Percentiles rank a stretch among this genome's conserved stretches.
These are phyloP conservation scores for Luperina nickerlii DNA, from an alignment of 2,888 invertebrate species.

Conservation along the genomic window DNA sequence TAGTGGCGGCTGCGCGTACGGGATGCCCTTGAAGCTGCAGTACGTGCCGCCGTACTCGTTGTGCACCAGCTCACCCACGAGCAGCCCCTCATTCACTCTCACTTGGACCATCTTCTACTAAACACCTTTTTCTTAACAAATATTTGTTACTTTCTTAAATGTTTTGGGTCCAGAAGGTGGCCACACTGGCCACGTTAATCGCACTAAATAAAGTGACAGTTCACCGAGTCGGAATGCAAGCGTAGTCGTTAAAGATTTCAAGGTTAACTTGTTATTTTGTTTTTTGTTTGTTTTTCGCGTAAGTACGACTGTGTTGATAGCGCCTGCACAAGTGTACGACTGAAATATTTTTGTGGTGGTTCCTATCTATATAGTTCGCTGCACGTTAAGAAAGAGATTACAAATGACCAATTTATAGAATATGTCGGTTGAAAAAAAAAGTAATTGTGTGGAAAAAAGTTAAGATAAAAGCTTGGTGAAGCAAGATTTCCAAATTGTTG, in stretches of 20 bases:
- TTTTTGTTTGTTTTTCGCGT: neutral
- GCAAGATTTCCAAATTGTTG: neutral
- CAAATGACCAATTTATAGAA: neutral
- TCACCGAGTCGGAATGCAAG: neutral
- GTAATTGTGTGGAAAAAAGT: neutral
- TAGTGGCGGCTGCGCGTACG: constrained; percentile 87
- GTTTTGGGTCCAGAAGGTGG: neutral
- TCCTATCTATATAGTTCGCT: too few species aligned
- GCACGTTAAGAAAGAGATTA: neutral
- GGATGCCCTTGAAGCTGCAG: constrained; percentile 82
- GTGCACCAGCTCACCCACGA: constrained; percentile 69
- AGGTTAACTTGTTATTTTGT: neutral
- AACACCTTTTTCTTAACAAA: too few species aligned
- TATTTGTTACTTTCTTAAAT: neutral
- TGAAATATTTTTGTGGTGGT: neutral
- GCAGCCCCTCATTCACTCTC: constrained; percentile 70
- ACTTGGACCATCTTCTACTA: constrained; percentile 60
- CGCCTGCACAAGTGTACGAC: neutral
- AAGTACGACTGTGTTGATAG: too few species aligned
- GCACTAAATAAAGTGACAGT: neutral
- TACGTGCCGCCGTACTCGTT: constrained; percentile 67
- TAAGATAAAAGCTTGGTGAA: neutral
- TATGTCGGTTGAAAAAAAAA: neutral
- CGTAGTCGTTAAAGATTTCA: neutral
- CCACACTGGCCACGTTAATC: too few species aligned